A percentile compares a stretch with the other conserved stretches of the same genome.
These are phyloP conservation scores for Achatina immaculata DNA, from an alignment of 1,140 invertebrate genomes.

Conservation along the genomic window DNA sequence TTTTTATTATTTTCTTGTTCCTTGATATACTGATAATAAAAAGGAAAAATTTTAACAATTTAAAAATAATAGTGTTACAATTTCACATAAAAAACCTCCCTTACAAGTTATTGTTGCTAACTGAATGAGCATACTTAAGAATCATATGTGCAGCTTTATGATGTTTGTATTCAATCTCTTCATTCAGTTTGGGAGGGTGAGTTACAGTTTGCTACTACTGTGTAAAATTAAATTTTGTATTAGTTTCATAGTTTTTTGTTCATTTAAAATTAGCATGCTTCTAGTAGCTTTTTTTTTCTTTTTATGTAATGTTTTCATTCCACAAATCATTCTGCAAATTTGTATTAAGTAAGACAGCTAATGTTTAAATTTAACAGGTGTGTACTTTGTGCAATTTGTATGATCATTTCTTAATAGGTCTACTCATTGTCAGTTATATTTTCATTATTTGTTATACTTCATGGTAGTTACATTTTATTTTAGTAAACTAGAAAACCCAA, in stretches of 20 bases:
- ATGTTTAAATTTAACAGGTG: no score
- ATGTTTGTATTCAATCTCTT: not conserved
- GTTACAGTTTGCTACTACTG: no score
- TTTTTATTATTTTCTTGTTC: not conserved
- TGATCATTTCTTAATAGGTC: no score
- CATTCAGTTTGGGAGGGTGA: conserved; percentile 27
- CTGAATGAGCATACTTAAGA: no score
- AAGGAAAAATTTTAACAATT: not conserved
- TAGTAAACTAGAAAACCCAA: no score
- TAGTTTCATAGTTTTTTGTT: not conserved
- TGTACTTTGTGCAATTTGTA: no score
- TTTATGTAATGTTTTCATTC: not conserved
- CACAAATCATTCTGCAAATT: not conserved
- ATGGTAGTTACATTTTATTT: no score
- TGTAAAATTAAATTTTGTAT: no score
- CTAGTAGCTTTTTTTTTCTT: not conserved
- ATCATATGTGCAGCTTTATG: not conserved
- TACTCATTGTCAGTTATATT: no score
- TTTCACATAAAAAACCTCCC: no score
- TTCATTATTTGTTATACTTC: no score
- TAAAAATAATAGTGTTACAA: not conserved
- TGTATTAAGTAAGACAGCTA: not conserved
- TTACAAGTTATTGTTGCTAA: no score
- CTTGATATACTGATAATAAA: not conserved
- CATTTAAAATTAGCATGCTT: not conserved